Percentiles rank a stretch among this genome's conserved stretches.
Conservation (phyloP, 2,888 invertebrate species). For the Dryobota labecula region DNA sequence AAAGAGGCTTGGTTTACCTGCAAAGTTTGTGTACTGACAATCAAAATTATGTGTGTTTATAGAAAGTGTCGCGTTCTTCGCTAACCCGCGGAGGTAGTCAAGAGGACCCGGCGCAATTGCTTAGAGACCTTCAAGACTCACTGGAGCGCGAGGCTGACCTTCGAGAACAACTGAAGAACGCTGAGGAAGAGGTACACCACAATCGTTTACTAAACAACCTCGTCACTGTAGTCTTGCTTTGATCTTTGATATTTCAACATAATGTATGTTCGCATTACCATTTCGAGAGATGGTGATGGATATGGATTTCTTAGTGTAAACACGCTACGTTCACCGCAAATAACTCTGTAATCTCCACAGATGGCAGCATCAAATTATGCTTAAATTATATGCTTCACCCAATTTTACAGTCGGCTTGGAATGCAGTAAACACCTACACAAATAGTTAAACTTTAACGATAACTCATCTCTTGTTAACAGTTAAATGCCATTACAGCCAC, state of each 20-base stretch:
- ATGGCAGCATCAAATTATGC: constrained; percentile 34
- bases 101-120: constrained; percentile 95
- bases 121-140: constrained; percentile 97
- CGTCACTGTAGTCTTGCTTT: constrained; percentile 8
- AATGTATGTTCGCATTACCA: constrained; percentile 14
- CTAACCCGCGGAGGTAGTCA: constrained; percentile 94
- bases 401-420: constrained; percentile 49
- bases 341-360: constrained; percentile 37
- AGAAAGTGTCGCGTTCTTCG: constrained; percentile 93
- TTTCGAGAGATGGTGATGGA: constrained; percentile 7
- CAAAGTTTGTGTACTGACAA: background rate
- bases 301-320: constrained; percentile 18
- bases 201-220: background rate
- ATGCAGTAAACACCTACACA: constrained; percentile 54
- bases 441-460: constrained; percentile 61
- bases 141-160: constrained; percentile 98
- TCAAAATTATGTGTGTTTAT: constrained; percentile 13
- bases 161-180: constrained; percentile 97
- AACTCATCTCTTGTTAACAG: constrained; percentile 71
- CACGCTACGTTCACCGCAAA: constrained; percentile 37
- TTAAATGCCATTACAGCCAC: constrained; percentile 67
- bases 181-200: constrained; percentile 96
- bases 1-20: background rate
- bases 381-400: constrained; percentile 33
- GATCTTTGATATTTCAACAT: constrained; percentile 20